Base-by-base conservation (phyloP, 2,113 vertebrate species). In the Hippocampus comes region DNA sequence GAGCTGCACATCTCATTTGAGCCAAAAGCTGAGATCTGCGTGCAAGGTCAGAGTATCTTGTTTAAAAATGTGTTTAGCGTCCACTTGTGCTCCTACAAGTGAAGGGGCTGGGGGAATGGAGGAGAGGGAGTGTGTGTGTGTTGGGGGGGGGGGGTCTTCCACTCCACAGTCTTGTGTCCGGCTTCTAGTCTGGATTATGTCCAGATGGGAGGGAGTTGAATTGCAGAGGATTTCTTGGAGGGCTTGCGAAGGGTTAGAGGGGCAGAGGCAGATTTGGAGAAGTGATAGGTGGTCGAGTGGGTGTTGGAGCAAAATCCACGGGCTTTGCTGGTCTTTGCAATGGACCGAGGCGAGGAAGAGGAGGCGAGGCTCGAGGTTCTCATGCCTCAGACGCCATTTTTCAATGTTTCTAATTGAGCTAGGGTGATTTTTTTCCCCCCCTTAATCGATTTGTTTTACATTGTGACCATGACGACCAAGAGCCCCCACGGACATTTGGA, bases 391-490 rank as follows among this genome's bases (percentile, higher is more conserved):
- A 59, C 57, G 23, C 25, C 23, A 27, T 27, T 59, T 30, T 27
- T 14, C 3, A 3, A 15, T 61, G 15, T 34, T 34, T 61, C 34
- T 15, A 7, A 61, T 34, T 34, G 34, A 61, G 27, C 15, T 7
- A 10, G 9, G 21, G 53, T 56, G 53, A n/a, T n/a, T 56, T 51
- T 0, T 0, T 4, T 5, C 10, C 11, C 17, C 25, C 2, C 14
- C 14, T 3, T 46, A 46, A 14, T 46, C 11, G 10, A 11, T 20
- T 43, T 9, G 14, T 42, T 43, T 38, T 38, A 7, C 34, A 38
- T n/a, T 64, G 43, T 12, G 5, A 66, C 81, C 83, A 98, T 96
- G 96, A 95, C 93, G 84, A 93, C 93, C 74, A 95, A 95, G 84
- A 93, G 86, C 81, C 84, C 93, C 51, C 94, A 93, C 81, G 94